Evolutionary conservation across 2,888 invertebrate genomes (phyloP), one percentile per base, ranked within the genome.

Genomic region (Phortica magna): DNA sequence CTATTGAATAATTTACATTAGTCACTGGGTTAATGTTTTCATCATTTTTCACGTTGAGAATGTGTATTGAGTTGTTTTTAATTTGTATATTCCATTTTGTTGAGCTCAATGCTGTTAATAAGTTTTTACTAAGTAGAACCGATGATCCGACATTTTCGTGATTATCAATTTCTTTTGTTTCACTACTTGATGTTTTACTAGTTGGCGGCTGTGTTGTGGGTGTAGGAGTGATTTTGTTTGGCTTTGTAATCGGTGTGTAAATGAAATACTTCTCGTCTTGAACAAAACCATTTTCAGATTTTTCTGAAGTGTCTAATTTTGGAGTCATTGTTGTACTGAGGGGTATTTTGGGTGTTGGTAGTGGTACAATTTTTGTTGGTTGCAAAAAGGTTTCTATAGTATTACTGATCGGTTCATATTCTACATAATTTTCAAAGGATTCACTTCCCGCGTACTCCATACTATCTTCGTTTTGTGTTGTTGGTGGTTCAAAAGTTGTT

Each of bases 1-100:
- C 84, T 85, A 78, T 70, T 73, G 79, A 79, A 77, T 80, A 82
- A 79, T 84, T 89, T 75, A 67, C 39, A 78, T 84, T 82, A 85
- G 75, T 88, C 89, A 89, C 87, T 89, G 89, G 85, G 80, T 74
- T 75, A 73, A 61, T 80, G 17, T 77, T 41, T 71, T 80, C 76
- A 55, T 53, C 64, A 71, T 55, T 68, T 48, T 14, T 31, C 42
- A 82, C 74, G n/a, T 81, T 84, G 65, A 82, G 65, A 70, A 88
- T 67, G 59, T 81, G 84, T 78, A 83, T 72, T 76, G 80, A 78
- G 53, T 81, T 82, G 59, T 80, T 81, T n/a, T 76, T 65, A 9
- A 85, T 75, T 78, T 80, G 73, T 79, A 84, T 71, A 78, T 61
- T 19, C 48, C 43, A 70, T 41, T 7, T 12, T n/a, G 61, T 61